Evolutionary conservation across 2,888 invertebrate species (phyloP), one percentile per base, ranked within the genome.

Genomic region (Isoperla grammatica): DNA sequence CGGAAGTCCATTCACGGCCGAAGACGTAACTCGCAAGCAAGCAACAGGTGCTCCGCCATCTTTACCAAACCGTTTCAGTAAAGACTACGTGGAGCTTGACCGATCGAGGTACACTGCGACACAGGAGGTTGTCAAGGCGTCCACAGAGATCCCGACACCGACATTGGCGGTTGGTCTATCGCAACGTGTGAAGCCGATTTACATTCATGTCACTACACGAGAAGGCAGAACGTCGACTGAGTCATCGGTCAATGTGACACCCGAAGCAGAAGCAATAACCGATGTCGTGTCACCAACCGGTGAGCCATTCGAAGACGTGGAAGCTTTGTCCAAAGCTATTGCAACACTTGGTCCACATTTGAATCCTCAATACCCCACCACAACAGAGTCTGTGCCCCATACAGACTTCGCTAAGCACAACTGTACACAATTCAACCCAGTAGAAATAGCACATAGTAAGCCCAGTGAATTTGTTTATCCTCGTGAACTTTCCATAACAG

Each of bases 1-100:
- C 2, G 59, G 59, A 13, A 23, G 37, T 9, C 59, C 59, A 19
- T 59, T 59, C 46, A 59, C 54, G 15, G 11, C n/a, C 2, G 59
- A 59, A n/a, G 59, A 59, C 20, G 45, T 22, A n/a, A 20, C 45
- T 20, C 4, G 1, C 8, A 42, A 42, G 4, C 42, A 13, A 15
- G 13, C 42, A 6, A 12, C n/a, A 4, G 29, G 5, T 8, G 29
- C 4, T 4, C 5, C 8, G 29, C 8, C 29, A 8, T 4, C 29
- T 4, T 29, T 8, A 8, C 29, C 29, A 6, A 29, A 19, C 48
- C 19, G 2, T n/a, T 20, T 20, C 19, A 3, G 48, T 12, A 20
- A 17, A 11, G n/a, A 39, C 19, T 17, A 29, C 15, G 43, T 17
- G 13, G 8, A 39, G 29, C 4, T 22, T 23, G 46, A 35, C 6